Conservation (phyloP, 2,113 vertebrate species). For the Garra rufa region DNA sequence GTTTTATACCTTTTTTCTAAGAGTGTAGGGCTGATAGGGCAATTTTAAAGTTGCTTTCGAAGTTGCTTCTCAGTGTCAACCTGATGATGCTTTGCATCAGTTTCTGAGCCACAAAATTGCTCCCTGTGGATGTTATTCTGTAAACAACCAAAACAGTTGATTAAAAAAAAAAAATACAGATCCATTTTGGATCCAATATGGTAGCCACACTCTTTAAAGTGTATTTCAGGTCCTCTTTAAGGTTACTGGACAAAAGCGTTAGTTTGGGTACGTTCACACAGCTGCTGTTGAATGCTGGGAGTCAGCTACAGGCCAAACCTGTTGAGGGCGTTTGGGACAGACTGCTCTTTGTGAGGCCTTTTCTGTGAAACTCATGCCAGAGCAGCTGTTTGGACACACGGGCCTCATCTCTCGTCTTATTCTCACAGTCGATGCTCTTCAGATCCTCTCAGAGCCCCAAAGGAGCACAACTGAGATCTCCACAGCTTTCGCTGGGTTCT, state of each 20-base stretch:
- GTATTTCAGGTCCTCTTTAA: not conserved
- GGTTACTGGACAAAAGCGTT: not conserved
- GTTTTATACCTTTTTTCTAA: too few relatives aligned
- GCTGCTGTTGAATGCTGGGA: slow-evolving; percentile 41
- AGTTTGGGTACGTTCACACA: slow-evolving; percentile 26
- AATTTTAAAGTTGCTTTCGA: not conserved
- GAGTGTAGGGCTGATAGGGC: not conserved
- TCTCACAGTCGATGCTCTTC: slow-evolving; percentile 67
- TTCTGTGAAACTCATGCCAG: slow-evolving; percentile 64
- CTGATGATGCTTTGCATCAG: not conserved
- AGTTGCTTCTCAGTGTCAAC: not conserved
- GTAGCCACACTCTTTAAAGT: not conserved
- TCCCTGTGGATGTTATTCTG: not conserved
- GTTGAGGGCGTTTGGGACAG: slow-evolving; percentile 45
- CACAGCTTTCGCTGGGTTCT: slow-evolving; percentile 7
- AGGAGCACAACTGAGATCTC: slow-evolving; percentile 47
- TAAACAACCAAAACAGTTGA: not conserved
- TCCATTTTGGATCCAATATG: not conserved
- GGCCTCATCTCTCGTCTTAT: slow-evolving; percentile 59
- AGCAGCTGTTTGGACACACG: slow-evolving; percentile 72
- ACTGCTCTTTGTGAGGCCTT: slow-evolving; percentile 32
- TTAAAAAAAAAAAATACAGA: too few relatives aligned
- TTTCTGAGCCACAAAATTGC: not conserved
- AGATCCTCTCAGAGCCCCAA: slow-evolving; percentile 58
- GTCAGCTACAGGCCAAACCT: slow-evolving; percentile 39